Conservation (phyloP, 2,888 invertebrate species). For the Cheilosia soror region DNA sequence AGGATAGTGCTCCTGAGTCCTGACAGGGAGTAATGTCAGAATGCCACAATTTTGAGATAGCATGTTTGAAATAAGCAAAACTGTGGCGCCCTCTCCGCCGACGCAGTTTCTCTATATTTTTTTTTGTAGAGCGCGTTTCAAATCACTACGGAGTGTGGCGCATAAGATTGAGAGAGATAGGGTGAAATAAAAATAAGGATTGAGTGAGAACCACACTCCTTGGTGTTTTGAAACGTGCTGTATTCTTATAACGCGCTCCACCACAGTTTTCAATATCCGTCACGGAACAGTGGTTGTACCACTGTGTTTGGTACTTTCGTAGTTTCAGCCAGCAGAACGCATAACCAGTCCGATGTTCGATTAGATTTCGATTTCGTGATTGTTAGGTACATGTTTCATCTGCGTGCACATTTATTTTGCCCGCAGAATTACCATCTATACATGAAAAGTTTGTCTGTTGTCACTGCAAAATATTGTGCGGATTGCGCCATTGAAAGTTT, state of each 20-base stretch:
- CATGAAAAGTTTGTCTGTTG: background rate
- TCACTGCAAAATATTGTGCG: background rate
- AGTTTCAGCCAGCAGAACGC: constrained; percentile 13
- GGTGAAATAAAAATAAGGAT: no score
- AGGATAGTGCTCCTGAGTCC: constrained; percentile 4
- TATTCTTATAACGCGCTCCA: no score
- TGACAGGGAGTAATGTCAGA: constrained; percentile 36
- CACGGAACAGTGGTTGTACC: background rate
- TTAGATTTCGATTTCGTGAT: constrained; percentile 71
- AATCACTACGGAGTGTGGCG: no score
- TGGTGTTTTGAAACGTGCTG: no score
- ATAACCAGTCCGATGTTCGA: constrained; percentile 47
- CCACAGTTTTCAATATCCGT: constrained; percentile 24
- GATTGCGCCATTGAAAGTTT: constrained; percentile 23
- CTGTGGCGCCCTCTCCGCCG: background rate
- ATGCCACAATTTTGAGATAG: constrained; percentile 13
- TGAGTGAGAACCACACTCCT: no score
- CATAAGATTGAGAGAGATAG: no score
- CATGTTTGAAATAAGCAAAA: constrained; percentile 11
- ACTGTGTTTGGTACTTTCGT: background rate
- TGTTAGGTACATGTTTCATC: constrained; percentile 67
- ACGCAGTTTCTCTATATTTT: constrained; percentile 21
- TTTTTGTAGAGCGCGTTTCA: constrained; percentile 4
- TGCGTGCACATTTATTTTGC: constrained; percentile 68
- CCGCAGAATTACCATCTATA: constrained; percentile 27